phyloP scores from a whole-genome alignment of 2,888 invertebrate species.

The Macaria liturata region DNA sequence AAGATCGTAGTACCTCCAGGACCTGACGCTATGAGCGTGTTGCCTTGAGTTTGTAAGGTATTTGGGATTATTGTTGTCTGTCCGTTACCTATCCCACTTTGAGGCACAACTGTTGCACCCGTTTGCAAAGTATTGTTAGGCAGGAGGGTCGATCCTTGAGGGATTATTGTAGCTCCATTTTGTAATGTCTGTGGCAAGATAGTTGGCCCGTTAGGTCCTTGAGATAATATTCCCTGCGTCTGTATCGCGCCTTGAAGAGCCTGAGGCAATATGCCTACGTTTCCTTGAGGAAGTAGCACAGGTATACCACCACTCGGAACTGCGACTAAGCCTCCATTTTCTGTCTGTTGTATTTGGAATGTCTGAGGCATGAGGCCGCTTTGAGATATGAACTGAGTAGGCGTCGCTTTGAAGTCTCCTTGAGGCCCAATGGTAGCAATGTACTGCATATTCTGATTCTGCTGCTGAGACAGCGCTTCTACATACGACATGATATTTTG shows the following conservation, averaged over 20 bases:
- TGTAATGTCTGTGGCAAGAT: slow-evolving; percentile 84
- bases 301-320: slow-evolving; percentile 84
- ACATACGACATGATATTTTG: slow-evolving; percentile 86
- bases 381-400: slow-evolving; percentile 82
- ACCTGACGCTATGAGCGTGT: slow-evolving; percentile 75
- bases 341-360: slow-evolving; percentile 84
- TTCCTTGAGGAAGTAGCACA: slow-evolving; percentile 78
- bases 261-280: slow-evolving; percentile 78
- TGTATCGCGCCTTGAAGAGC: slow-evolving; percentile 80
- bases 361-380: slow-evolving; percentile 82
- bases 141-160: slow-evolving; percentile 75
- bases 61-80: slow-evolving; percentile 78
- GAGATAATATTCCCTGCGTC: slow-evolving; percentile 77
- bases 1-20: slow-evolving; percentile 83
- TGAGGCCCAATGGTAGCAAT: slow-evolving; percentile 88
- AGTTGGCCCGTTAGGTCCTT: slow-evolving; percentile 82
- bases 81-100: slow-evolving; percentile 76
- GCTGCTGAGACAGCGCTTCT: slow-evolving; percentile 87
- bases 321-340: slow-evolving; percentile 83
- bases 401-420: slow-evolving; percentile 80
- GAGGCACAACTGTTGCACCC: slow-evolving; percentile 71
- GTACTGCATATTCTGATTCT: slow-evolving; percentile 89
- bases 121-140: slow-evolving; percentile 70
- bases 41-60: slow-evolving; percentile 79
- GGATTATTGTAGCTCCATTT: slow-evolving; percentile 85